These are phyloP conservation scores for Gymnogyps californianus DNA, from an alignment of 2,113 vertebrate genomes.

Conservation along the genomic window DNA sequence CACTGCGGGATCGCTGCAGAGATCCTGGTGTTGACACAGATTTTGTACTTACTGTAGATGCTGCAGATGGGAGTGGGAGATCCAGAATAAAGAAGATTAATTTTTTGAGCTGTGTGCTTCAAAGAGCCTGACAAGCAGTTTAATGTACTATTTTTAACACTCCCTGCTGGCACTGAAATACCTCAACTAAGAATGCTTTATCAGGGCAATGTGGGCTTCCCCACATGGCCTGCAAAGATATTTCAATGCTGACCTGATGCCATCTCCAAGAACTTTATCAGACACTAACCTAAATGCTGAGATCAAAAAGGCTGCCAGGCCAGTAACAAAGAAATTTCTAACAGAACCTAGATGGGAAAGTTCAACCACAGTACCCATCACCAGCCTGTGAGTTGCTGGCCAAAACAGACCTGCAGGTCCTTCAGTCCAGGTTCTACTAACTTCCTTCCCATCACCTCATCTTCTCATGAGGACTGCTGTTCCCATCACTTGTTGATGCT, in stretches of 20 bases:
- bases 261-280: background rate
- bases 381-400: background rate
- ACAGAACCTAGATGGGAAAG: background rate
- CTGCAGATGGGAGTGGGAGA: constrained; percentile 69
- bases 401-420: constrained; percentile 28
- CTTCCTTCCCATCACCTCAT: background rate
- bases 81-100: constrained; percentile 58
- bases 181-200: constrained; percentile 12
- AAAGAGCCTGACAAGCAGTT: constrained; percentile 56
- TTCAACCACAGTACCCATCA: background rate
- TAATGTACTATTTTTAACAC: constrained; percentile 50
- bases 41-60: constrained; percentile 86
- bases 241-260: background rate
- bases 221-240: constrained; percentile 26
- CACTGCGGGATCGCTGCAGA: constrained; percentile 95
- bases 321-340: background rate
- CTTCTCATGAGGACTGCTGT: constrained; percentile 11
- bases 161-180: constrained; percentile 8
- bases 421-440: background rate
- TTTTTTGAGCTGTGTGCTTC: constrained; percentile 50
- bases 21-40: constrained; percentile 83
- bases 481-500: constrained; percentile 13
- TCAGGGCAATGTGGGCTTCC: constrained; percentile 4
- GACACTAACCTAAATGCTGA: background rate
- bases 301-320: constrained; percentile 14